Percentiles rank a stretch among this genome's conserved stretches.
Evolutionary conservation across 2,888 invertebrate genomes (phyloP).

Genomic region (Spicauda simplicius): DNA sequence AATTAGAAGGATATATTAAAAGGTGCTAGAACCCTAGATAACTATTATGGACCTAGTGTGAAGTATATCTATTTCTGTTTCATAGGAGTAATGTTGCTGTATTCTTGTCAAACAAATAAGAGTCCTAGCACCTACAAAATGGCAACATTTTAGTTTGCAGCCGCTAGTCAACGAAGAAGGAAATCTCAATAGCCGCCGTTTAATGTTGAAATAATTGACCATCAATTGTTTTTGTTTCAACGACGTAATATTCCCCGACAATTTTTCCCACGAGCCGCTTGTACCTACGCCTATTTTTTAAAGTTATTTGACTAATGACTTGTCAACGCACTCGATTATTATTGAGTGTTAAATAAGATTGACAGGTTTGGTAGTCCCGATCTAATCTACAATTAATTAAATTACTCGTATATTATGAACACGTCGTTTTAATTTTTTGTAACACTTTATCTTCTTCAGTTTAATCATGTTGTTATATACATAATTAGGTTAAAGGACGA

Average conservation of each 20-base stretch:
- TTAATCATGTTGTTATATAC: no score
- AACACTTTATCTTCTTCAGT: no score
- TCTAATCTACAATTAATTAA: constrained; percentile 7
- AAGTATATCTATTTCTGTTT: not conserved
- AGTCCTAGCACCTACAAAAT: not conserved
- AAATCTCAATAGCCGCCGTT: constrained; percentile 5
- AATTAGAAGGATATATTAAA: no score
- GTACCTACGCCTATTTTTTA: not conserved
- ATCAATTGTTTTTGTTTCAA: constrained; percentile 9
- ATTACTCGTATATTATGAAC: not conserved
- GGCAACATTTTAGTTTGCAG: not conserved
- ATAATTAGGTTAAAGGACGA: no score
- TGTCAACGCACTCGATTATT: constrained; percentile 8
- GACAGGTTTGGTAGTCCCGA: not conserved
- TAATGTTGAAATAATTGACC: constrained; percentile 18
- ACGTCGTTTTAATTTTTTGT: not conserved
- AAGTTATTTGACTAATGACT: constrained; percentile 12
- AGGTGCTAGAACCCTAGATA: not conserved
- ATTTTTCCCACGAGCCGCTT: constrained; percentile 10
- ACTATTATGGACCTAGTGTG: not conserved
- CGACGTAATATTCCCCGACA: not conserved
- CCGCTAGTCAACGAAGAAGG: not conserved
- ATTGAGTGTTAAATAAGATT: constrained; percentile 6
- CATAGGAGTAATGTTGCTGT: not conserved
- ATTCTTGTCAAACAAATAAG: not conserved